A percentile compares a stretch with the other conserved stretches of the same genome.
phyloP scores from a whole-genome alignment of 2,113 vertebrate species.

The Peromyscus polionotus region DNA sequence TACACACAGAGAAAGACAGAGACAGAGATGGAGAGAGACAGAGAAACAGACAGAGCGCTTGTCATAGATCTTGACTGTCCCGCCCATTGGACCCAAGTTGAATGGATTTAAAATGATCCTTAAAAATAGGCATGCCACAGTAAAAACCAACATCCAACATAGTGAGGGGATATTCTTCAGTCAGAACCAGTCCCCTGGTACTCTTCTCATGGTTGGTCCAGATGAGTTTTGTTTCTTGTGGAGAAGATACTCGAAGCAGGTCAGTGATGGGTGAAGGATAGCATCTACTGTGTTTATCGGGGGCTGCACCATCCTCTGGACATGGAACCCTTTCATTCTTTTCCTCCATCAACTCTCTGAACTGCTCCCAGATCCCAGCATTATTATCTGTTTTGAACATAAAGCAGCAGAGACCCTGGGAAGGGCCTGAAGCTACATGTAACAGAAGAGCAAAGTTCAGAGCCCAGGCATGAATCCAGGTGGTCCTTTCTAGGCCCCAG shows the following conservation, averaged over 20 bases:
- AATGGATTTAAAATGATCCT: background rate
- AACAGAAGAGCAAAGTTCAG: too few species aligned
- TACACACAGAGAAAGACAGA: background rate
- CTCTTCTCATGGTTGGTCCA: background rate
- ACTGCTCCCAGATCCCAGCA: accelerated
- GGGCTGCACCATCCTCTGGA: background rate
- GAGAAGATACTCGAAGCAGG: background rate
- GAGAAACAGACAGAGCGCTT: background rate
- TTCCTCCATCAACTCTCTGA: background rate
- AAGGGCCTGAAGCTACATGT: background rate
- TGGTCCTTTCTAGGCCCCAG: background rate
- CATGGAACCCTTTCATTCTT: background rate
- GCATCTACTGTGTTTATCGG: background rate
- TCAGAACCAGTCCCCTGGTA: too few species aligned
- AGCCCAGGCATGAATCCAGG: background rate
- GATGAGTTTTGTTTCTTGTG: background rate
- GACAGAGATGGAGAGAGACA: background rate
- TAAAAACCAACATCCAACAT: accelerated
- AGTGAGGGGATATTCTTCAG: background rate
- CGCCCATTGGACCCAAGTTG: background rate
- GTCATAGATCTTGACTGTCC: background rate
- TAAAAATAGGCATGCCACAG: background rate
- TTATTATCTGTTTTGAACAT: accelerated
- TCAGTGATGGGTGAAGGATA: background rate
- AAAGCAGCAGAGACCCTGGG: background rate